A percentile compares a stretch with the other conserved stretches of the same genome.
Conservation (phyloP, 2,888 invertebrate species). For the Ochropleura plecta region DNA sequence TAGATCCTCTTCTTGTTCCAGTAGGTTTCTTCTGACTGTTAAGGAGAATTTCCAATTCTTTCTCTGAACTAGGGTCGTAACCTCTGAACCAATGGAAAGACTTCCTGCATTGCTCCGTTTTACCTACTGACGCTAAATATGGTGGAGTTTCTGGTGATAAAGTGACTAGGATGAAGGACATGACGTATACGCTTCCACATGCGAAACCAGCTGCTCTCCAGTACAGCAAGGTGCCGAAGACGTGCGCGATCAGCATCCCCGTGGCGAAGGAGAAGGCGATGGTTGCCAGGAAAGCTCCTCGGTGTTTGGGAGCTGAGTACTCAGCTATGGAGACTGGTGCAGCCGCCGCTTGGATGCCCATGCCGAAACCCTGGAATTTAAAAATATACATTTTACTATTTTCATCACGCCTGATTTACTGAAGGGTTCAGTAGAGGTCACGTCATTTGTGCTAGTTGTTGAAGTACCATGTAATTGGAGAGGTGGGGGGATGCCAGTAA, state of each 20-base stretch:
- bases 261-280: conserved; percentile 91
- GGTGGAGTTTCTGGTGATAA: conserved; percentile 92
- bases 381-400: not conserved
- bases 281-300: conserved; percentile 92
- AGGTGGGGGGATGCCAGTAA: no score
- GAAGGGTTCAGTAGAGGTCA: no score
- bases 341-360: conserved; percentile 89
- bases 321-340: conserved; percentile 88
- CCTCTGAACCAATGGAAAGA: conserved; percentile 92
- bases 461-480: no score
- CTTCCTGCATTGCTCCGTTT: conserved; percentile 88
- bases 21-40: conserved; percentile 79
- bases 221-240: conserved; percentile 91
- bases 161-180: conserved; percentile 88
- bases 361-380: conserved; percentile 86
- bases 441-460: no score
- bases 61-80: conserved; percentile 80
- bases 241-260: conserved; percentile 92
- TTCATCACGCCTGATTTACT: no score
- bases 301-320: conserved; percentile 89
- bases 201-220: conserved; percentile 91
- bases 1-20: conserved; percentile 72
- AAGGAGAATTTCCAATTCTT: conserved; percentile 86
- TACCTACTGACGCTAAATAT: conserved; percentile 91
- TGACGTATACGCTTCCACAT: conserved; percentile 86